Evolutionary conservation across 35 echinoderm and acorn worm species (phyloP).

Genomic region (Heliocidaris erythrogramma): DNA sequence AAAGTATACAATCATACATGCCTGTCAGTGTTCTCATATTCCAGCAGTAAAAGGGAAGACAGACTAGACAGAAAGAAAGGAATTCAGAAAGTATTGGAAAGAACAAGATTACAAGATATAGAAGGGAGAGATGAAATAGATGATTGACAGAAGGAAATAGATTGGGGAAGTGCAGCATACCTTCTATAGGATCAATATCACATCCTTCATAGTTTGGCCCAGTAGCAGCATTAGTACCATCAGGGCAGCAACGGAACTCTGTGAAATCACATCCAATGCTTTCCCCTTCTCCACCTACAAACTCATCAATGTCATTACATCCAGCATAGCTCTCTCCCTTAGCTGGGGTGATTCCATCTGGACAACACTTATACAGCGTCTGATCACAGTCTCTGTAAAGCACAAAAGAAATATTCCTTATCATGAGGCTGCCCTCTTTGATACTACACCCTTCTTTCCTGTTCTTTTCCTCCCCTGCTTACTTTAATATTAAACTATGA

Average conservation of each 20-base stretch:
- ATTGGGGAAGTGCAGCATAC: background rate
- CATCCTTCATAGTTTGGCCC: constrained; percentile 58
- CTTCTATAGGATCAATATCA: background rate
- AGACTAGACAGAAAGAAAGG: no score
- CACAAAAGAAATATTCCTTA: background rate
- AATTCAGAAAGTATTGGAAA: no score
- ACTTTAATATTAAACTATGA: background rate
- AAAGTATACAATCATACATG: no score
- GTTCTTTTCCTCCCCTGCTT: background rate
- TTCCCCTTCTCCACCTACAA: background rate
- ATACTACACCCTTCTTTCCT: background rate
- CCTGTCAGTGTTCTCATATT: no score
- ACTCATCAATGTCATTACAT: background rate
- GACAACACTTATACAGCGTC: constrained; percentile 28
- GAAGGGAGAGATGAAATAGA: background rate
- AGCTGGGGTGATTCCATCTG: constrained; percentile 37
- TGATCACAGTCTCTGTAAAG: constrained; percentile 19
- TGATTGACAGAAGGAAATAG: background rate
- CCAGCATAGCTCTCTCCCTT: constrained; percentile 23
- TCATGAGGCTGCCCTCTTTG: background rate
- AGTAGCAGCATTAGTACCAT: constrained; percentile 59
- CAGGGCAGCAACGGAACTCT: constrained; percentile 72
- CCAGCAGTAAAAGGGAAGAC: no score
- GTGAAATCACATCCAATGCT: constrained; percentile 50
- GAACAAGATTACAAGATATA: background rate